Conservation (phyloP, 2,113 vertebrate species). For the Diadophis punctatus region DNA sequence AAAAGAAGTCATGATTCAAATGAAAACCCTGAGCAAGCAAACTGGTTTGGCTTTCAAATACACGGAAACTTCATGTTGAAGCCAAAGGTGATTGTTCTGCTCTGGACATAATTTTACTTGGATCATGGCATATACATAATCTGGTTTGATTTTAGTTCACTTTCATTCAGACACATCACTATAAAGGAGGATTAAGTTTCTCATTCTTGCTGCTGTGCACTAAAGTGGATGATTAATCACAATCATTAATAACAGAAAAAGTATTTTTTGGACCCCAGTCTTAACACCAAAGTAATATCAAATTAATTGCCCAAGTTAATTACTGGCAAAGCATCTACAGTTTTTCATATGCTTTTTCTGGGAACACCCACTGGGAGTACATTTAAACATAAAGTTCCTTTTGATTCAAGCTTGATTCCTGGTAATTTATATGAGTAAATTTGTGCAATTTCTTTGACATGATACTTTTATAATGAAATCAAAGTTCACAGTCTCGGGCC, state of each 20-base stretch:
- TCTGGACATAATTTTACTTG: slow-evolving; percentile 62
- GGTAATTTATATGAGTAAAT: background rate
- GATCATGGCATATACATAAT: slow-evolving; percentile 52
- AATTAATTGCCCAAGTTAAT: slow-evolving; percentile 28
- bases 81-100: slow-evolving; percentile 59
- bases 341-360: background rate
- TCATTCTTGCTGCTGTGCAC: slow-evolving; percentile 49
- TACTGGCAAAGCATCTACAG: background rate
- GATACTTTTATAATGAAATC: background rate
- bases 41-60: slow-evolving; percentile 58
- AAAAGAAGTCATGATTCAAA: slow-evolving; percentile 42
- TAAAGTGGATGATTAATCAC: slow-evolving; percentile 61
- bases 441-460: background rate
- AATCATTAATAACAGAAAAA: slow-evolving; percentile 69
- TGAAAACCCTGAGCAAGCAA: slow-evolving; percentile 70
- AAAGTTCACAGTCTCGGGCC: background rate
- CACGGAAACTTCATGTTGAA: slow-evolving; percentile 61
- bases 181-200: slow-evolving; percentile 60
- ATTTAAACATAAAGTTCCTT: background rate
- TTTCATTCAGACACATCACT: slow-evolving; percentile 64
- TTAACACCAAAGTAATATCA: slow-evolving; percentile 38
- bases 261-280: slow-evolving; percentile 50
- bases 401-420: background rate
- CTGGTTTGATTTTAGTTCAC: slow-evolving; percentile 53
- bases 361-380: background rate